Evolutionary conservation across 2,888 invertebrate species (phyloP).

Genomic region (Sclerodermus sp.): DNA sequence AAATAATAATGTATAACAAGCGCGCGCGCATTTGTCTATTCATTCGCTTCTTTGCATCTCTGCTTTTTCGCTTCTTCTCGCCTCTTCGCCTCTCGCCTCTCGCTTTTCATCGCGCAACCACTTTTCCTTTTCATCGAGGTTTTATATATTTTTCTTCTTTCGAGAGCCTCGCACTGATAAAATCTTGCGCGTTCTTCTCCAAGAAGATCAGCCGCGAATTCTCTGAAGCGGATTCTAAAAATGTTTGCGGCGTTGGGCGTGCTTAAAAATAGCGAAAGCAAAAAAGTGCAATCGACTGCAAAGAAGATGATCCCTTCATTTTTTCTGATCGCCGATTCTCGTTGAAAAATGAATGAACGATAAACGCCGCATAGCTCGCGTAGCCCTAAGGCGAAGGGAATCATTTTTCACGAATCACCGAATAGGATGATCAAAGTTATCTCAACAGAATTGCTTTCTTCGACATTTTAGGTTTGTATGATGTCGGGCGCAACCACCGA

Average conservation of each 20-base stretch:
- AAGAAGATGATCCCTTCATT: slow-evolving; percentile 10
- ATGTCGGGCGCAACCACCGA: slow-evolving; percentile 63
- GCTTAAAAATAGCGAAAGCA: slow-evolving; percentile 47
- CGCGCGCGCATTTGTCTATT: no score
- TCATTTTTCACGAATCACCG: background rate
- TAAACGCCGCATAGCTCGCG: no score
- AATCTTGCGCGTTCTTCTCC: no score
- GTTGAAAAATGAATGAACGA: background rate
- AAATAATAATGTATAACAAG: no score
- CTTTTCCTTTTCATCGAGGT: slow-evolving; percentile 5
- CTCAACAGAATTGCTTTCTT: no score
- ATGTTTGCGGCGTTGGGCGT: slow-evolving; percentile 40
- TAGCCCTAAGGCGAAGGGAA: no score
- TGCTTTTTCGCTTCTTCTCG: no score
- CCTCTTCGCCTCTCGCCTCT: no score
- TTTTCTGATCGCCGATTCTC: slow-evolving; percentile 9
- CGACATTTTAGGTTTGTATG: slow-evolving; percentile 67
- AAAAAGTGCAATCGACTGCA: slow-evolving; percentile 40
- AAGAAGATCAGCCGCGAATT: slow-evolving; percentile 23
- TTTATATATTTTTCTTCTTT: slow-evolving; percentile 5
- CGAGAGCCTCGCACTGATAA: no score
- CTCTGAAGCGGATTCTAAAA: slow-evolving; percentile 48
- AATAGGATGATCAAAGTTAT: no score
- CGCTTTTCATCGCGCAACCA: no score
- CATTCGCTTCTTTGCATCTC: no score